phyloP scores from a whole-genome alignment of 2,797 vertebrate genomes.

The Poeciliopsis infans region DNA sequence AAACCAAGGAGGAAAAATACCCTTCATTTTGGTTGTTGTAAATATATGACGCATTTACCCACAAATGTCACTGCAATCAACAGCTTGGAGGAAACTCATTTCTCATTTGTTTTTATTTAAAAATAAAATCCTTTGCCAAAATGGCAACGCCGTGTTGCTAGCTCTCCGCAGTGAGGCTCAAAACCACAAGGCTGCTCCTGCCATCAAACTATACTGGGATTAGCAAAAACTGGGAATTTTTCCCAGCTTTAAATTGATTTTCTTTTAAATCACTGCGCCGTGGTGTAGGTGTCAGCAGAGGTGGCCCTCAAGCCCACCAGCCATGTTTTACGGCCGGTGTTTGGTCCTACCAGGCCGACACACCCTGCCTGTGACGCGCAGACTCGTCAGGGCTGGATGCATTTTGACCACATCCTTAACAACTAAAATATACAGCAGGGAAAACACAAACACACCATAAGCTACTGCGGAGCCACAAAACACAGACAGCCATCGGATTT shows the following conservation, averaged over 20 bases:
- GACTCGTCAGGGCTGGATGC: constrained; percentile 30
- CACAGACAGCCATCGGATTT: constrained; percentile 24
- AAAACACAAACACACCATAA: constrained; percentile 42
- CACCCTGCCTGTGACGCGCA: constrained; percentile 32
- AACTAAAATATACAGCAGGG: constrained; percentile 43
- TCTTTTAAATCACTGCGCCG: constrained; percentile 23
- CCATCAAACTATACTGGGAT: constrained; percentile 43
- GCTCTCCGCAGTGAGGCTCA: constrained; percentile 19
- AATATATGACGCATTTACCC: constrained; percentile 13
- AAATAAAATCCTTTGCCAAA: constrained; percentile 45
- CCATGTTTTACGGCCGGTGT: constrained; percentile 18
- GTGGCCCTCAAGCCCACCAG: constrained; percentile 22
- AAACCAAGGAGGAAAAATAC: constrained; percentile 17
- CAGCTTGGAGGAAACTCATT: constrained; percentile 30
- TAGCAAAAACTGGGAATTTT: constrained; percentile 25
- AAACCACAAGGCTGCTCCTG: constrained; percentile 62
- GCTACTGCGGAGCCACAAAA: constrained; percentile 32
- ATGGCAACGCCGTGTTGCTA: not conserved
- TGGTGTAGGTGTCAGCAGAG: constrained; percentile 39
- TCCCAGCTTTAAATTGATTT: constrained; percentile 57
- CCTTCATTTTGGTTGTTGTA: constrained; percentile 41
- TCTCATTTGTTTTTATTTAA: constrained; percentile 49
- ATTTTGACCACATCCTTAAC: constrained; percentile 57
- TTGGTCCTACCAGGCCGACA: constrained; percentile 6
- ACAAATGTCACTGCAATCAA: constrained; percentile 31